Percentiles rank a stretch among this genome's conserved stretches.
Evolutionary conservation across 2,797 vertebrate genomes (phyloP).

Genomic region (Potorous gilbertii): DNA sequence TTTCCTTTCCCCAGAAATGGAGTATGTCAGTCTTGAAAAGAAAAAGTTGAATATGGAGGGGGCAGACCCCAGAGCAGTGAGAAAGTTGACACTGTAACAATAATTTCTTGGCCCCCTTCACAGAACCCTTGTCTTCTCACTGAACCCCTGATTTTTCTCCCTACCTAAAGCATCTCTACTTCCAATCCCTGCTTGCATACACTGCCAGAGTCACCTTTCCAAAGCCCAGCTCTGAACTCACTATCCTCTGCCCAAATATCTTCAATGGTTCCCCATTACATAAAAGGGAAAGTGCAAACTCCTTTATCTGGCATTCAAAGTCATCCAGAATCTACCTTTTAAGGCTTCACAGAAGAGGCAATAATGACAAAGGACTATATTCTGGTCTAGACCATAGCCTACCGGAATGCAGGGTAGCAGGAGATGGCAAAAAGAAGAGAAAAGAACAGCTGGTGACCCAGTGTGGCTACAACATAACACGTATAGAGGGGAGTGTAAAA

Average conservation of each 20-base stretch:
- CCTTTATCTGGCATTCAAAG: neutral
- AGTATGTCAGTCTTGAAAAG: neutral
- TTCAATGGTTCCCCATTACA: neutral
- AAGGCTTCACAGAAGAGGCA: neutral
- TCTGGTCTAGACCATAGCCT: neutral
- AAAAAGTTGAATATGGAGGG: neutral
- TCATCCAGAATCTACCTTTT: neutral
- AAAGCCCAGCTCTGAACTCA: neutral
- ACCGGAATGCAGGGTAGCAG: neutral
- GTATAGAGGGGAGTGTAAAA: neutral
- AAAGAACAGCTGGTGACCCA: neutral
- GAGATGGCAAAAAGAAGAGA: neutral
- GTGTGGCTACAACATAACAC: neutral
- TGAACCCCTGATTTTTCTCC: neutral
- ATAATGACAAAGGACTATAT: neutral
- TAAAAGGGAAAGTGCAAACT: neutral
- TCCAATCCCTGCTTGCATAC: neutral
- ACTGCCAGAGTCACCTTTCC: neutral
- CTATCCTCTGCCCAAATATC: neutral
- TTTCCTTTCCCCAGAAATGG: neutral
- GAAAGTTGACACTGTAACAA: neutral
- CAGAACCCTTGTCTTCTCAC: neutral
- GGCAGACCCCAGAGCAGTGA: neutral
- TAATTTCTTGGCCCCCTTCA: neutral
- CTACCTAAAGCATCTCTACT: neutral